Percentiles rank a stretch among this genome's conserved stretches.
Conservation (phyloP, 2,113 vertebrate species). For the Irena cyanogastra region DNA sequence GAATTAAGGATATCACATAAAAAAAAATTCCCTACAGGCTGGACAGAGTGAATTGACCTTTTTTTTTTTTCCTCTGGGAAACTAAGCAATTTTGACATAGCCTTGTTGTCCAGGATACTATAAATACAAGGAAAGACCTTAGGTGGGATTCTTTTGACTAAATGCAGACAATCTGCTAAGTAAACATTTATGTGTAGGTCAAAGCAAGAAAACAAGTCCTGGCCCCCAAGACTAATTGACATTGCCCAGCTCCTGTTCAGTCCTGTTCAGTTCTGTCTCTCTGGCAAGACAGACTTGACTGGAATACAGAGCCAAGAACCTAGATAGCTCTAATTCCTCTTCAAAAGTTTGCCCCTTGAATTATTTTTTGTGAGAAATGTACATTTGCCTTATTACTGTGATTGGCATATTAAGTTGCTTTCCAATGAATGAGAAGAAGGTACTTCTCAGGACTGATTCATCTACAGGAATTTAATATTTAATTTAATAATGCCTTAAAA, state of each 20-base stretch:
- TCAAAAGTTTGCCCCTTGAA: neutral
- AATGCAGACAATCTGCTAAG: neutral
- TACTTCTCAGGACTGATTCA: neutral
- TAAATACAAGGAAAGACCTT: neutral
- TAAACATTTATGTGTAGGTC: neutral
- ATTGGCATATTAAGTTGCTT: neutral
- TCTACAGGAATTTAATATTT: neutral
- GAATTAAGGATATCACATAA: neutral
- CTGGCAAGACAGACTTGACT: fast-evolving
- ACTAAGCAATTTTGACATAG: neutral
- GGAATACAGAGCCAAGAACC: neutral
- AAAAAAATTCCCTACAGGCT: neutral
- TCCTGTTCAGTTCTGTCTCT: neutral
- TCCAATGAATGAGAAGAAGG: neutral
- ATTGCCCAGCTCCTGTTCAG: neutral
- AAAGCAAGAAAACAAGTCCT: neutral
- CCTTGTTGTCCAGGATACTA: neutral
- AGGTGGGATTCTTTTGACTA: neutral
- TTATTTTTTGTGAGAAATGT: neutral
- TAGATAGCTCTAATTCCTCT: neutral
- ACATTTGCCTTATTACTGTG: neutral
- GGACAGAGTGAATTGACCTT: neutral
- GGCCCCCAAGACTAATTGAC: neutral
- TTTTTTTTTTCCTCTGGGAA: neutral
- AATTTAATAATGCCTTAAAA: neutral